Conservation (phyloP, 2,113 vertebrate genomes). For the Halcyon senegalensis region DNA sequence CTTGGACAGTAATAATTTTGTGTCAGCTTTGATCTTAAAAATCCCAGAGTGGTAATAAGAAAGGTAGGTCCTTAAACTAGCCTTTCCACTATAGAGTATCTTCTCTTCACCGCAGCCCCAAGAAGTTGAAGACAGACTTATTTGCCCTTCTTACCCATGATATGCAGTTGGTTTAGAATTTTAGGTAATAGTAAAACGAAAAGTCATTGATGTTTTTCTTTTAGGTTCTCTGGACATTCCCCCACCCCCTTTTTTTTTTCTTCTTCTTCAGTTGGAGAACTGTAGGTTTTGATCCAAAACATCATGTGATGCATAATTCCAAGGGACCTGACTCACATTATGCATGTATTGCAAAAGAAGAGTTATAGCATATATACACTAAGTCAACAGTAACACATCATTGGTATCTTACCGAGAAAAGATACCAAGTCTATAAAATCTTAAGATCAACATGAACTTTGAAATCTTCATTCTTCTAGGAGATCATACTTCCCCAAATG, state of each 20-base stretch:
- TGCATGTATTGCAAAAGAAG: conserved; percentile 34
- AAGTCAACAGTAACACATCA: conserved; percentile 29
- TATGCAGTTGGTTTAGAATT: neutral
- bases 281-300: neutral
- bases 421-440: conserved; percentile 58
- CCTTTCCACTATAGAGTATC: neutral
- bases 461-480: conserved; percentile 31
- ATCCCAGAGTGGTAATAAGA: neutral
- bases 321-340: neutral
- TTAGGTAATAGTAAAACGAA: neutral
- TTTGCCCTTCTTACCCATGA: neutral
- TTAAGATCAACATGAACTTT: conserved; percentile 66
- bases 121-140: neutral
- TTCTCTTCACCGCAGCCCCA: neutral
- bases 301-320: conserved; percentile 4
- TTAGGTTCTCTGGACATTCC: neutral
- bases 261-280: neutral
- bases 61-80: neutral
- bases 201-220: neutral
- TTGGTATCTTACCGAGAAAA: conserved; percentile 52
- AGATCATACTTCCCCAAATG: neutral
- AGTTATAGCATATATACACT: neutral
- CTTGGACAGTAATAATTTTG: neutral
- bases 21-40: neutral
- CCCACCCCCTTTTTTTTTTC: too few species aligned